Percentiles rank a stretch among this genome's conserved stretches.
phyloP scores from a whole-genome alignment of 2,888 invertebrate genomes.

The Corbicula japonica region DNA sequence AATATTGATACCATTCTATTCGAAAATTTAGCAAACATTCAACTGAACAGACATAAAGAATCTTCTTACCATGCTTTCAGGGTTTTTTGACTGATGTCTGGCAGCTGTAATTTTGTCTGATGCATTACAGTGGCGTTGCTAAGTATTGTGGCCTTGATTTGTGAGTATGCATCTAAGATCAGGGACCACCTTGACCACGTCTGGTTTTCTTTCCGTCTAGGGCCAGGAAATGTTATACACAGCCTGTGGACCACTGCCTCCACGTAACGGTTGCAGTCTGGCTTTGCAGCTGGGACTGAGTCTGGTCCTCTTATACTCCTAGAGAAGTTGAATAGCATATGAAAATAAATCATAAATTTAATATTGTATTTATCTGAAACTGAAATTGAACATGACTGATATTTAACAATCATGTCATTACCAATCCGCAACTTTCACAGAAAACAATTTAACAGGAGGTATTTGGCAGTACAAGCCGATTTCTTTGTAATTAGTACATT shows the following conservation, averaged over 20 bases:
- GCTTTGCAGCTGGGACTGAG: slow-evolving; percentile 20
- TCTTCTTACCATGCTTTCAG: slow-evolving; percentile 18
- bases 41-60: background rate
- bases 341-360: too few species aligned
- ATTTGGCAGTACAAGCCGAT: too few species aligned
- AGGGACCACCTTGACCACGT: slow-evolving; percentile 18
- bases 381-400: too few species aligned
- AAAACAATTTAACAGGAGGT: too few species aligned
- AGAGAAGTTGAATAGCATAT: too few species aligned
- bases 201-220: slow-evolving; percentile 20
- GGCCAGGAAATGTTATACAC: background rate
- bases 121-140: background rate
- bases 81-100: slow-evolving; percentile 17
- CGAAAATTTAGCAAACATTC: too few species aligned
- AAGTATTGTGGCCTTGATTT: background rate
- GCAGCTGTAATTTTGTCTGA: slow-evolving; percentile 9
- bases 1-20: too few species aligned
- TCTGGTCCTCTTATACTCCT: slow-evolving; percentile 18
- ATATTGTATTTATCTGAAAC: too few species aligned
- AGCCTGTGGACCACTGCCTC: slow-evolving; percentile 15
- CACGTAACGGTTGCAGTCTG: slow-evolving; percentile 27
- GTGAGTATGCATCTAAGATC: slow-evolving; percentile 9
- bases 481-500: too few species aligned
- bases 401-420: too few species aligned
- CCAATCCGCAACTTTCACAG: too few species aligned